Conservation (phyloP, 2,888 invertebrate species). For the Odontocolon sp. region DNA sequence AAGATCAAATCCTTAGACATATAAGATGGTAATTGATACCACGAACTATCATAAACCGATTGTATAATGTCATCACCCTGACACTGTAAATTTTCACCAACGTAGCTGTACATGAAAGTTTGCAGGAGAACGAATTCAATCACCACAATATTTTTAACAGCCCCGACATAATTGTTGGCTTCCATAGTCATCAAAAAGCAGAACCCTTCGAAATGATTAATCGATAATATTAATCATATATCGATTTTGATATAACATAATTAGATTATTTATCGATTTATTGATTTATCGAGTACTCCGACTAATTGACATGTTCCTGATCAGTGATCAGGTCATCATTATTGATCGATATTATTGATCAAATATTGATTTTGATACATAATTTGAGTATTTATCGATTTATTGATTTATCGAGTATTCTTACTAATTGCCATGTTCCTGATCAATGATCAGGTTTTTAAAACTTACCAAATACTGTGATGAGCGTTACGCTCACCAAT, state of each 20-base stretch:
- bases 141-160: conserved; percentile 55
- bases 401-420: too few relatives aligned
- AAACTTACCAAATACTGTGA: conserved; percentile 61
- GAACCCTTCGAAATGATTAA: conserved; percentile 59
- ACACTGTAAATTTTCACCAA: conserved; percentile 67
- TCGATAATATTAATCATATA: too few relatives aligned
- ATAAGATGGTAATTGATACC: conserved; percentile 65
- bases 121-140: conserved; percentile 64
- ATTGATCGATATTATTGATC: not conserved
- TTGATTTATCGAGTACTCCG: too few relatives aligned
- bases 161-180: conserved; percentile 49
- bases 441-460: not conserved
- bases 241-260: too few relatives aligned
- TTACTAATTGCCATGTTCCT: too few relatives aligned
- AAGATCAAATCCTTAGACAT: conserved; percentile 65
- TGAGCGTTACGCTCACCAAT: conserved; percentile 60
- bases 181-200: conserved; percentile 63
- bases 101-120: conserved; percentile 66
- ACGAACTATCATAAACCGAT: conserved; percentile 64
- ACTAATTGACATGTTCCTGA: too few relatives aligned
- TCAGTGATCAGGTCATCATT: too few relatives aligned
- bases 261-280: not conserved
- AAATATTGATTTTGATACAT: not conserved
- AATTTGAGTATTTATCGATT: not conserved
- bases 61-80: conserved; percentile 63